These are phyloP conservation scores for Neofelis nebulosa DNA, from an alignment of 2,113 vertebrate genomes.

Conservation along the genomic window DNA sequence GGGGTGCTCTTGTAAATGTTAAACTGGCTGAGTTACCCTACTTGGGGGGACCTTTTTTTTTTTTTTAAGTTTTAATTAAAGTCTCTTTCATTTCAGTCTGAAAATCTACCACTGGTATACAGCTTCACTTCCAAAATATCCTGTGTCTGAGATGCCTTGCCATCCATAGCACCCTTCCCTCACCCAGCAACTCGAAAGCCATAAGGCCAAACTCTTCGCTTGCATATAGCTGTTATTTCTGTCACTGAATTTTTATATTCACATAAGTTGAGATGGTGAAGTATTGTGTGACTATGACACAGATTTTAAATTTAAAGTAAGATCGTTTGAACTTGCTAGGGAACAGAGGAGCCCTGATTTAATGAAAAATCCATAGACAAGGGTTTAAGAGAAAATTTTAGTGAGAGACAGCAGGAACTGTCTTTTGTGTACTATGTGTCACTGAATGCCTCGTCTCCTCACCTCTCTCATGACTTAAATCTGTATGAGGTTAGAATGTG, in stretches of 20 bases:
- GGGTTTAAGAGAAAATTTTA: not conserved
- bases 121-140: not conserved
- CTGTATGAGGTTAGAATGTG: not conserved
- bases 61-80: not conserved
- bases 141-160: not conserved
- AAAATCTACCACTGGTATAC: not conserved
- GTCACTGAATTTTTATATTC: not conserved
- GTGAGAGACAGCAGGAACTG: not conserved
- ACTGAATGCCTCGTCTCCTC: not conserved
- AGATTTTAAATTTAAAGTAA: slow-evolving; percentile 48
- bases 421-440: not conserved
- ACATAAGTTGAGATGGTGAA: slow-evolving; percentile 4
- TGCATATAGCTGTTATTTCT: not conserved
- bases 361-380: not conserved
- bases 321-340: slow-evolving; percentile 12
- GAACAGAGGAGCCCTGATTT: not conserved
- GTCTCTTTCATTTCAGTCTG: not conserved
- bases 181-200: not conserved
- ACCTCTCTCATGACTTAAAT: not conserved
- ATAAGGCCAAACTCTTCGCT: not conserved
- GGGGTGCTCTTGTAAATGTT: not conserved
- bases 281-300: slow-evolving; percentile 13
- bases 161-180: not conserved
- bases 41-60: not conserved
- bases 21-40: not conserved